Base-by-base conservation (phyloP, 2,113 vertebrate genomes). In the Callorhinus ursinus region DNA sequence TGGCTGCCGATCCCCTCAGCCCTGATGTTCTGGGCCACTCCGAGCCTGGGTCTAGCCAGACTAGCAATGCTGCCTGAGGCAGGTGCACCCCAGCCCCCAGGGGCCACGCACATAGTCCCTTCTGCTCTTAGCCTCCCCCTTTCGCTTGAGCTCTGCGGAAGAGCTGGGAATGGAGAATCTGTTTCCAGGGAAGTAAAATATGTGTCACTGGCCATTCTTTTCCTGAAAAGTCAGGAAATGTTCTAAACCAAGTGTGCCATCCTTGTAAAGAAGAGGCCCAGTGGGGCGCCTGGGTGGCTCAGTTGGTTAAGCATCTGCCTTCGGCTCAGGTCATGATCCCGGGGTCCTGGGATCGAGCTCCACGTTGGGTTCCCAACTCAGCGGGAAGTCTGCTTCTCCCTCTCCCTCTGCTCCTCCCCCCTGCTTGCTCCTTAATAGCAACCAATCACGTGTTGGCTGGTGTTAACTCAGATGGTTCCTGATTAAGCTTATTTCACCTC, bases 181-280 rank as follows among this genome's bases (percentile, higher is more conserved):
- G 49, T 18, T 57, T 85, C 92, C 36, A 81, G 57, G 28, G 51
- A 79, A 87, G 74, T 55, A 63, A 92, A 88, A 39, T 72, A 33
- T 19, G 24, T 53, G 49, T 59, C 61, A 57, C 16, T 2, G 15
- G 61, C 55, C 49, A 69, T 31, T 59, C 7, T 95, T 59, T 89
- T 51, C 77, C 86, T 91, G 93, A 72, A 90, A 94, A 91, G 22
- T 69, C 89, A 49, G 72, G 69, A 69, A 72, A 88, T 12, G 5
- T 36, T 74, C 49, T 59, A 65, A 74, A 81, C 28, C 74, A 92
- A 33, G 67, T 0, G 1, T 77, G 88, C 42, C 10, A n/a, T 36
- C 51, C 42, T 81, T 55, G n/a, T 28, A 59, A 83, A 88, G 53
- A 77, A 71, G 61, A 85, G 63, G 49, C 19, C 83, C 46, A 39